Base-by-base conservation (phyloP, 1,140 invertebrate genomes). In the Drosophila ercepeae region DNA sequence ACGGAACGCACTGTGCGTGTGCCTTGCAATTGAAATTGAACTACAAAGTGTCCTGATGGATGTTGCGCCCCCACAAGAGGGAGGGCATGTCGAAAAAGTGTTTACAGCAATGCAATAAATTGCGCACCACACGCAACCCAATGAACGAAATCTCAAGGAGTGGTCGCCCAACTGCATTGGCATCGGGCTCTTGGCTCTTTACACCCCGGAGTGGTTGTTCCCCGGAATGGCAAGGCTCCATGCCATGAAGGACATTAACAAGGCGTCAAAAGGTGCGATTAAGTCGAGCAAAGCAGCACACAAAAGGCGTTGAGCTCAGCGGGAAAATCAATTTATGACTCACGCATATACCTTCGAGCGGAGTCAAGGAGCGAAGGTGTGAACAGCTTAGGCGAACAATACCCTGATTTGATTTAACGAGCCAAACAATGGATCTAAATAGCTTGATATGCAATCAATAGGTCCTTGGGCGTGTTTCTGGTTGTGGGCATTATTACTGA, bases 101-200 rank as follows among this genome's bases (percentile, higher is more conserved):
- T 88, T 86, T 78, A 86, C 77, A 89, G 77, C 74, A 39, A 50
- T 88, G 82, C 82, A 88, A 86, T 88, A 78, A 89, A 88, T 89
- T 58, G 57, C 74, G 61, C 58, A 58, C 57, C 48, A 29, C 82
- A 88, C 82, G 82, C 82, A 71, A 88, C 46, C 44, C 29, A 14
- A 19, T 23, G 14, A 39, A 14, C 16, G 36, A 16, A 1, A 16
- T 6, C 16, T 11, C 23, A 59, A 44, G 76, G 67, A 75, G 45
- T 57, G 60, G 49, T 23, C 23, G 14, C 39, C 50, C 42, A 48
- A 29, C 23, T 50, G 46, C 57, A 57, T 18, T 50, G 48, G 25
- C 48, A 53, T 42, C 6, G 18, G 8, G 7, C n/a, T n/a, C n/a
- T n/a, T n/a, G n/a, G n/a, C 1, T 18, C 4, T 13, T 8, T 16